phyloP scores from a whole-genome alignment of 1,140 invertebrate species.

The Ridgeia piscesae region DNA sequence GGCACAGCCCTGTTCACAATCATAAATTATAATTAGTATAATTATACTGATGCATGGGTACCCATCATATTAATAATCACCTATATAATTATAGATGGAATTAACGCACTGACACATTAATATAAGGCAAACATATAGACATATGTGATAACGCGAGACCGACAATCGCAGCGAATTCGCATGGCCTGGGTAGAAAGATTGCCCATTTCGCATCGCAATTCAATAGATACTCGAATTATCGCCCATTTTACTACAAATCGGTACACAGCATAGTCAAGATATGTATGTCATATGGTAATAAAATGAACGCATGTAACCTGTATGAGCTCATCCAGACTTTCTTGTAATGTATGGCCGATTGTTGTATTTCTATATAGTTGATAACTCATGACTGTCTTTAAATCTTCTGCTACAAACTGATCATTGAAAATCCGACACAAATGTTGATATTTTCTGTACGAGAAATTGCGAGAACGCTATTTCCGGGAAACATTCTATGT shows the following conservation, averaged over 20 bases:
- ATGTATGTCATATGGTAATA: not conserved
- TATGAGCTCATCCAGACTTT: constrained; percentile 13
- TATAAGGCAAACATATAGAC: too few species aligned
- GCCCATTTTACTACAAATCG: not conserved
- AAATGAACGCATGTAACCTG: not conserved
- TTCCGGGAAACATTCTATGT: not conserved
- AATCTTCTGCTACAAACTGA: not conserved
- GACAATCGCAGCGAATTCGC: too few species aligned
- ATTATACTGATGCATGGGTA: too few species aligned
- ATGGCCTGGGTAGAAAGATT: too few species aligned
- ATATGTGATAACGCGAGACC: too few species aligned
- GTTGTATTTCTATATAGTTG: constrained; percentile 18
- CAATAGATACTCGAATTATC: not conserved
- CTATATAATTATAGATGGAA: too few species aligned
- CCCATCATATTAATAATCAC: too few species aligned
- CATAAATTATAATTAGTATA: too few species aligned
- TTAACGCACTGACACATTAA: too few species aligned
- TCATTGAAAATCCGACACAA: not conserved
- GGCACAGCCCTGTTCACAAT: too few species aligned
- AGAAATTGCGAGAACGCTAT: not conserved
- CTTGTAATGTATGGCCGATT: constrained; percentile 9
- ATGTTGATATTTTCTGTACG: constrained; percentile 22
- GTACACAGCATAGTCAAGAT: not conserved
- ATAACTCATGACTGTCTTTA: not conserved
- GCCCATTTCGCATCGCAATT: too few species aligned